These are phyloP conservation scores for Syrphus vitripennis DNA, from an alignment of 2,888 invertebrate genomes.

Conservation along the genomic window DNA sequence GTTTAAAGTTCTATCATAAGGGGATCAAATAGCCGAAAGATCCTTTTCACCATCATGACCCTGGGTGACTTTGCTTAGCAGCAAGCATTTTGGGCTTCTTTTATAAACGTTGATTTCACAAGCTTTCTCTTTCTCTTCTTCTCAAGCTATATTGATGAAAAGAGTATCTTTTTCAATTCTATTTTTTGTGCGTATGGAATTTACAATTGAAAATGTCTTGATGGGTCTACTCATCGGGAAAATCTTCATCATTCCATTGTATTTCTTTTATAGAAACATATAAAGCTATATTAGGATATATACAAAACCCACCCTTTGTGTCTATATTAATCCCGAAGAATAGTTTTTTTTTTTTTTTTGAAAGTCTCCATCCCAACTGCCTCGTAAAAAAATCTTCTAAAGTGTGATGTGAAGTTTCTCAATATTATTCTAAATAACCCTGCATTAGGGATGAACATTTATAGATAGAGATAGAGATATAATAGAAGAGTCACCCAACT, in stretches of 20 bases:
- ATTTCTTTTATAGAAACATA: neutral
- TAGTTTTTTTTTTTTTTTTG: conserved; percentile 1
- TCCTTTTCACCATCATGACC: conserved; percentile 46
- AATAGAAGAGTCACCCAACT: neutral
- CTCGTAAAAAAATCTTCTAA: conserved; percentile 20
- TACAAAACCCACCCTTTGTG: conserved; percentile 3
- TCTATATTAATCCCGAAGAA: conserved; percentile 44
- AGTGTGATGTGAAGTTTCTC: conserved; percentile 59
- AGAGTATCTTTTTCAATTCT: conserved; percentile 17
- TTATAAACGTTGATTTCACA: neutral
- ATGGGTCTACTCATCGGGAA: conserved; percentile 59
- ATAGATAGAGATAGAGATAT: neutral
- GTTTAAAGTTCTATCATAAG: conserved; percentile 55
- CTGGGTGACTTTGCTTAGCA: conserved; percentile 24
- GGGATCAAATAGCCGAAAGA: conserved; percentile 56
- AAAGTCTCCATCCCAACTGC: neutral
- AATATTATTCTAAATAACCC: conserved; percentile 38
- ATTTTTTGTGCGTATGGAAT: conserved; percentile 42
- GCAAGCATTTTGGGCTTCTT: neutral
- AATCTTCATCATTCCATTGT: conserved; percentile 45
- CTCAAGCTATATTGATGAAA: too few species aligned
- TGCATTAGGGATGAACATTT: neutral
- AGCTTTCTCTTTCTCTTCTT: neutral
- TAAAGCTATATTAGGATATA: neutral
- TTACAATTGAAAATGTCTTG: conserved; percentile 69